Evolutionary conservation across 2,113 vertebrate species (phyloP).

Genomic region (Istiophorus platypterus): DNA sequence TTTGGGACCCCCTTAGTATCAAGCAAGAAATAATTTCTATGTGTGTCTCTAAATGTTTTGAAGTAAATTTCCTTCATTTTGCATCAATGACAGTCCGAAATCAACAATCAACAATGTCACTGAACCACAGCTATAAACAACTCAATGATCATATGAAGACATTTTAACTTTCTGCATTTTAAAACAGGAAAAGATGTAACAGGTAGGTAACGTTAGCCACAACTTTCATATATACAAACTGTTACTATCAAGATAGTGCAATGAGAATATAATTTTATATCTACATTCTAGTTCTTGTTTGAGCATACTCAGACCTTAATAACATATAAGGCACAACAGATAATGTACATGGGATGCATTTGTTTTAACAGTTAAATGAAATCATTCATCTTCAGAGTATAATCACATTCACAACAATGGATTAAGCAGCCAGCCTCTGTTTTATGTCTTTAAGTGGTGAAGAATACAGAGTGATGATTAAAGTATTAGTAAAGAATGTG

Average conservation of each 20-base stretch:
- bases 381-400: background rate
- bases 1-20: background rate
- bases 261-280: background rate
- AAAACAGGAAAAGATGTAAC: too few relatives aligned
- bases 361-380: background rate
- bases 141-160: background rate
- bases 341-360: background rate
- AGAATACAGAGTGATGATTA: background rate
- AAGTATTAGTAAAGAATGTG: background rate
- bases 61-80: background rate
- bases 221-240: too few relatives aligned
- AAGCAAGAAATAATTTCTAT: too few relatives aligned
- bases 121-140: background rate
- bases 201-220: too few relatives aligned
- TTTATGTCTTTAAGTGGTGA: background rate
- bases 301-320: background rate
- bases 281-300: background rate
- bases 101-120: background rate
- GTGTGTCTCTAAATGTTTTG: background rate
- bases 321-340: background rate
- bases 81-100: too few relatives aligned
- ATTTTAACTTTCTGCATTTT: too few relatives aligned
- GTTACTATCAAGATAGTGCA: too few relatives aligned
- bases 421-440: background rate
- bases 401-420: background rate